Conservation (phyloP, 2,113 vertebrate genomes). For the Hipposideros armiger region DNA sequence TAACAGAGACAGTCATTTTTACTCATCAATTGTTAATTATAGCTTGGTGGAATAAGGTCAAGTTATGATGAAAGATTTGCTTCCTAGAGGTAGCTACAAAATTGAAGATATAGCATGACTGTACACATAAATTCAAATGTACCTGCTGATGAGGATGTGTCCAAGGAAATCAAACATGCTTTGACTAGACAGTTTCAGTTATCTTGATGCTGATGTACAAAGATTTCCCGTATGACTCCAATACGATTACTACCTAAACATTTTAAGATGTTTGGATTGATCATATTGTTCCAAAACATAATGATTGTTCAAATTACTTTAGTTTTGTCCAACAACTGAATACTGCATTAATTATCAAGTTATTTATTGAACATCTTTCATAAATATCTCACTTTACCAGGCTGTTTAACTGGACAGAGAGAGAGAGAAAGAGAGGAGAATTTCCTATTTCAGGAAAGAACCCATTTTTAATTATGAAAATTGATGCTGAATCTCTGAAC, state of each 20-base stretch:
- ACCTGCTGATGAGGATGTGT: background rate
- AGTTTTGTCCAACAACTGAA: background rate
- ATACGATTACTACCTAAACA: background rate
- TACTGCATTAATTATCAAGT: background rate
- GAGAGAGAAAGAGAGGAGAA: background rate
- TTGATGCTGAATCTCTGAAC: conserved; percentile 53
- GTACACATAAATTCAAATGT: background rate
- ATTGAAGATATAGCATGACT: background rate
- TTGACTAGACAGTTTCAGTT: background rate
- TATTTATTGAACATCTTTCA: background rate
- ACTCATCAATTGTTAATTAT: background rate
- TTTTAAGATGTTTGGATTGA: conserved; percentile 15
- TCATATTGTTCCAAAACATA: background rate
- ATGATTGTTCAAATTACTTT: background rate
- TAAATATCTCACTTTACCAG: background rate
- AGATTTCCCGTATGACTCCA: background rate
- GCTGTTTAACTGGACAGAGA: background rate
- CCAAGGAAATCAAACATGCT: background rate
- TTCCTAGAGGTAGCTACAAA: background rate
- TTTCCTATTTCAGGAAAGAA: background rate
- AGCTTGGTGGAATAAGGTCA: background rate
- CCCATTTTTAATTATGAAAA: conserved; percentile 49
- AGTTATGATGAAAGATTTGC: background rate
- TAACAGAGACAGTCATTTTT: background rate
- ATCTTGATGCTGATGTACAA: background rate